Percentiles rank a stretch among this genome's conserved stretches.
These are phyloP conservation scores for Oryzias melastigma DNA, from an alignment of 2,113 vertebrate species.

Conservation along the genomic window DNA sequence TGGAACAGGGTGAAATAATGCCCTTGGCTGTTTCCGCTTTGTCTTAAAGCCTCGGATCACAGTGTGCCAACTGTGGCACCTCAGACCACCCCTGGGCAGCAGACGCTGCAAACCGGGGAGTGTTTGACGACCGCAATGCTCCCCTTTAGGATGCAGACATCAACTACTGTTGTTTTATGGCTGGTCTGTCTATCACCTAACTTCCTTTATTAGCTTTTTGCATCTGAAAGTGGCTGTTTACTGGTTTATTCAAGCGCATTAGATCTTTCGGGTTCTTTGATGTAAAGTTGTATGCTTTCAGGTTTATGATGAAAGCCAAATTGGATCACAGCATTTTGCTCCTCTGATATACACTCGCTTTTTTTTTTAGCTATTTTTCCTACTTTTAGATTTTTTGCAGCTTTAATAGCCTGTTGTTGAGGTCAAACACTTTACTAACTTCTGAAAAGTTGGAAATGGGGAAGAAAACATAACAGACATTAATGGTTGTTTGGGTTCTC, in stretches of 20 bases:
- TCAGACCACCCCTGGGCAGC: slow-evolving; percentile 57
- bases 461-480: no score
- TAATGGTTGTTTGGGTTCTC: no score
- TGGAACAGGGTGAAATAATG: slow-evolving; percentile 61
- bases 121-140: slow-evolving; percentile 50
- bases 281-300: slow-evolving; percentile 44
- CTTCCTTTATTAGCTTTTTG: background rate
- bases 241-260: slow-evolving; percentile 45
- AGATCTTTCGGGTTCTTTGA: slow-evolving; percentile 39
- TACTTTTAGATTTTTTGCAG: slow-evolving; percentile 30
- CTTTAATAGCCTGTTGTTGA: background rate
- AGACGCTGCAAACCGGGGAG: slow-evolving; percentile 55
- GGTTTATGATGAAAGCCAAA: slow-evolving; percentile 34
- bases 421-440: no score
- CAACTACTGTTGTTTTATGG: slow-evolving; percentile 44
- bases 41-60: slow-evolving; percentile 53
- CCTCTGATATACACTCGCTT: background rate
- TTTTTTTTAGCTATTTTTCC: slow-evolving; percentile 1
- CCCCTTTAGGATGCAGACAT: slow-evolving; percentile 44
- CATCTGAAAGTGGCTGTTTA: slow-evolving; percentile 7
- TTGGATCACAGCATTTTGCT: slow-evolving; percentile 24
- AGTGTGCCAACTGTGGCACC: slow-evolving; percentile 53
- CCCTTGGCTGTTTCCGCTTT: slow-evolving; percentile 53
- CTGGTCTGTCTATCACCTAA: slow-evolving; percentile 43
- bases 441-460: no score